Evolutionary conservation across 2,797 vertebrate species (phyloP), one percentile per base, ranked within the genome.

Genomic region (Coccyzus lansbergi): DNA sequence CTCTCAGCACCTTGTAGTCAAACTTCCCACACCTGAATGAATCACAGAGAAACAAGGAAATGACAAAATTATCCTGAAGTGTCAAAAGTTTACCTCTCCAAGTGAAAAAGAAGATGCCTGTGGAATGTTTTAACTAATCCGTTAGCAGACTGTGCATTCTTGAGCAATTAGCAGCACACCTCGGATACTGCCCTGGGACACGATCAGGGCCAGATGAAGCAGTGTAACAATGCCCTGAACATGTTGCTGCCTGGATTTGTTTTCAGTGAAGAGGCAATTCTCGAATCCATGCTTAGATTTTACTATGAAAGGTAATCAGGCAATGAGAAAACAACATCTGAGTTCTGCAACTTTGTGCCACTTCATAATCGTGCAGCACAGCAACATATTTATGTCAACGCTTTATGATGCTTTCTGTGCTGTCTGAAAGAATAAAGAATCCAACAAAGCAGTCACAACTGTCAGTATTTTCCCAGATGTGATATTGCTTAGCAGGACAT

Each of bases 41-140:
- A 93, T 96, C 91, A 94, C 69, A 83, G 46, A 79, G 77, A 87
- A 86, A 95, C 24, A 51, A 90, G 94, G 91, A 97, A 96, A 89
- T 33, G 69, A 74, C 52, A 93, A 38, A 92, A 95, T 60, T 82
- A 44, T 95, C 70, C 63, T 42, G 2, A 76, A 88, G 95, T 95
- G 87, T 86, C 91, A 94, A 81, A 95, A 86, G 91, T 96, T 95
- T 85, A 92, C 26, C 49, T 88, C 29, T 70, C 6, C 4, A 4
- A 49, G 55, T 55, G 40, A 87, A 92, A 62, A 81, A 62, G 58
- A 89, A 91, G 69, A 25, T 72, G 75, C 40, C 46, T 68, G 67
- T 69, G 81, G 72, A 96, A 84, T 58, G 75, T 82, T 91, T 74
- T 49, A 76, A 60, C 81, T 81, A 65, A 95, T 89, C 92, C 71